Base-by-base conservation (phyloP, 1,140 invertebrate genomes). In the Drosophila littoralis region DNA sequence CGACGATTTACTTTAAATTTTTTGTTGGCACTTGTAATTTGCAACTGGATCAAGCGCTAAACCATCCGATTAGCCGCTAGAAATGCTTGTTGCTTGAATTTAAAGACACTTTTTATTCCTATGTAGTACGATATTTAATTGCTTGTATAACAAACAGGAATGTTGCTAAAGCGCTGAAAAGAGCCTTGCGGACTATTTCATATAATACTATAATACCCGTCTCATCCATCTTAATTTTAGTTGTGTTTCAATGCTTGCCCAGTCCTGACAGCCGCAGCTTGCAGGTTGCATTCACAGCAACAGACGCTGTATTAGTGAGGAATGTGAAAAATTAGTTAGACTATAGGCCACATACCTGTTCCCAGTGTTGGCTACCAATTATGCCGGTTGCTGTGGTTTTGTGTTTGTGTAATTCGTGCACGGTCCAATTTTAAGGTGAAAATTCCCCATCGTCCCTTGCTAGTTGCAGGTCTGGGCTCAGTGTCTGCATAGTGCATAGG, bases 281-380 rank as follows among this genome's bases (percentile, higher is more conserved):
- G n/a, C n/a, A n/a, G 43, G 33, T 54, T 59, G 48, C 36, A 45
- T 32, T 17, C 15, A 38, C 15, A 15, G 15, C 55, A 52, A 7
- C 32, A 36, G 48, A 45, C 40, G 13, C 17, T 28, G 32, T 59
- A 52, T 40, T 59, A 51, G 7, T 17, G 45, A 35, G 36, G 58
- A 66, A 73, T 73, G 59, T 40, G 22, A 33, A 22, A 67, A 73
- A 68, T 68, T 68, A 60, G 64, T 55, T 51, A 9, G 35, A 38
- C 40, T 28, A 58, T 43, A 9, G 40, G 9, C n/a, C n/a, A 8
- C 12, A 15, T 17, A 28, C 22, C 22, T 42, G n/a, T 22, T 33
- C 4, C 55, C 17, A 50, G 5, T 46, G 48, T 32, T 40, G 7
- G 42, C 32, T 32, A 33, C 57, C 57, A 74, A 74, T 74, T 74